A percentile compares a stretch with the other conserved stretches of the same genome.
These are phyloP conservation scores for Leptogaster cylindrica DNA, from an alignment of 2,888 invertebrate species.

Conservation along the genomic window DNA sequence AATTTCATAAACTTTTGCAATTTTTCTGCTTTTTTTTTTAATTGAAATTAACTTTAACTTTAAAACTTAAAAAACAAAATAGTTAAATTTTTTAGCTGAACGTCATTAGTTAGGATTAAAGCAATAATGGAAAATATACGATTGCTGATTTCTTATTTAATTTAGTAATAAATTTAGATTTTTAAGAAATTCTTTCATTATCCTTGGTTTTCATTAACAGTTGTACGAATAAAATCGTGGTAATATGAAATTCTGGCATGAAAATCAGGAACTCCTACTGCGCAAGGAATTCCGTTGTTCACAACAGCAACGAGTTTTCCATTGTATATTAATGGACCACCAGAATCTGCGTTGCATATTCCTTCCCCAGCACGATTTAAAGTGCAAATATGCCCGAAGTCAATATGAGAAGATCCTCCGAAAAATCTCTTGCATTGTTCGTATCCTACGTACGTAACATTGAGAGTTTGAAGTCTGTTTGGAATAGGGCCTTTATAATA, in stretches of 20 bases:
- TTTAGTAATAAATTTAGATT: too few relatives aligned
- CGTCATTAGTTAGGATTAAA: too few relatives aligned
- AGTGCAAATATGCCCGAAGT: slow-evolving; percentile 67
- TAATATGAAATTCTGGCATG: slow-evolving; percentile 55
- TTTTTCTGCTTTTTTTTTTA: too few relatives aligned
- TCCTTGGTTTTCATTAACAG: slow-evolving; percentile 45
- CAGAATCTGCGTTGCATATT: slow-evolving; percentile 56
- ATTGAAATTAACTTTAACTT: too few relatives aligned
- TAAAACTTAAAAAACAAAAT: too few relatives aligned
- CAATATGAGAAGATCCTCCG: slow-evolving; percentile 61
- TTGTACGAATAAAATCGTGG: slow-evolving; percentile 55
- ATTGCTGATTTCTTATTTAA: too few relatives aligned
- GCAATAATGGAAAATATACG: too few relatives aligned
- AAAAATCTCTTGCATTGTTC: slow-evolving; percentile 62
- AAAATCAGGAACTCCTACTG: slow-evolving; percentile 57
- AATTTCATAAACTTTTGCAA: too few relatives aligned
- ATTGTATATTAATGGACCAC: slow-evolving; percentile 55
- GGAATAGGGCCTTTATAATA: slow-evolving; percentile 62
- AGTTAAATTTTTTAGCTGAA: too few relatives aligned
- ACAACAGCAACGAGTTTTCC: slow-evolving; percentile 56
- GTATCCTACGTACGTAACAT: slow-evolving; percentile 64
- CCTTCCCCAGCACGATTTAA: slow-evolving; percentile 64
- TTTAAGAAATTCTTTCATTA: too few relatives aligned
- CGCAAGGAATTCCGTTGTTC: slow-evolving; percentile 60
- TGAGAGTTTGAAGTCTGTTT: slow-evolving; percentile 64